Evolutionary conservation across 53 echinoderm and acorn worm species (phyloP), one percentile per base, ranked within the genome.

Genomic region (Stichopus horrens): DNA sequence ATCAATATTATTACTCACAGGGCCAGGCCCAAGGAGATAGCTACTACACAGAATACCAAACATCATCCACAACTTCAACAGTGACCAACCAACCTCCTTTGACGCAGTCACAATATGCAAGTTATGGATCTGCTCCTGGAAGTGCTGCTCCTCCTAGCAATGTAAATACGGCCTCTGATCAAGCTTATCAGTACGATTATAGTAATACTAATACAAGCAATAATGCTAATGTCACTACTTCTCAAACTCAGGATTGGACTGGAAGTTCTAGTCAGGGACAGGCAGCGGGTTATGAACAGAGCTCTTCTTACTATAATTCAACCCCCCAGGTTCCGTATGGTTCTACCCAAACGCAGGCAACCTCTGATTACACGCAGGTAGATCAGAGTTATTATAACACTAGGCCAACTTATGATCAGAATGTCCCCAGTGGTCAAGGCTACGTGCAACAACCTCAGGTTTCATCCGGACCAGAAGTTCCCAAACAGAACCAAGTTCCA

Each of bases 1-100:
- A 57, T 5, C 81, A 81, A 81, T 57, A 58, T 81, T 75, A 75
- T 75, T 81, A 81, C 54, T 16, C 81, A 57, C 81, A 81, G 58
- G 18, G 21, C n/a, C 81, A 81, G 81, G 10, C 81, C 7, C 81
- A 56, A 56, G 7, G n/a, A 18, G 56, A 55, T 37, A 37, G 37
- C n/a, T 71, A 71, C n/a, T 71, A 18, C n/a, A 20, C 71, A 71
- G 71, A 20, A 13, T 71, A 71, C 71, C 37, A 37, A 37, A 71
- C 71, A n/a, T n/a, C 71, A 71, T 7, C 71, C 71, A 71, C 68
- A 16, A 14, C 71, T 20, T n/a, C 71, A 71, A 71, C 71, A 71
- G 71, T n/a, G 19, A 71, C 71, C 19, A 71, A 71, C 71, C 71
- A 71, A 71, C 71, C 71, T 71, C 19, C 71, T 6, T 8, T 59